A percentile compares a stretch with the other conserved stretches of the same genome.
Conservation (phyloP, 2,888 invertebrate genomes). For the Lepidochitona cinerea region DNA sequence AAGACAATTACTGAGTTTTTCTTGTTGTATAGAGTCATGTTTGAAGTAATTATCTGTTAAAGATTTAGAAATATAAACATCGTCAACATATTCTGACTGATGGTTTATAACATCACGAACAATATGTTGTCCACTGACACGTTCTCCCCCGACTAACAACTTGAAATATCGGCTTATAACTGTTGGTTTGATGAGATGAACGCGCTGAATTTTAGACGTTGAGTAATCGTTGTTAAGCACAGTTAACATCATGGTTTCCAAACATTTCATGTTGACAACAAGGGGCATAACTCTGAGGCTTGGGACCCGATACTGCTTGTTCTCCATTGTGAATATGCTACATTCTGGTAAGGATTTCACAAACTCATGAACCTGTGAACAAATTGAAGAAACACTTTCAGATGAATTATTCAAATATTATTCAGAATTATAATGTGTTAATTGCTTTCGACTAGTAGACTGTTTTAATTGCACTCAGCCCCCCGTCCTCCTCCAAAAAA, state of each 20-base stretch:
- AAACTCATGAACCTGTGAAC: constrained; percentile 22
- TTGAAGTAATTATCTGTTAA: constrained; percentile 14
- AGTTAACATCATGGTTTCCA: constrained; percentile 31
- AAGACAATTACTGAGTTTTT: constrained; percentile 22
- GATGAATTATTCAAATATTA: too few species aligned
- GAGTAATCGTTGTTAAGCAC: constrained; percentile 30
- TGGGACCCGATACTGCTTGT: constrained; percentile 19
- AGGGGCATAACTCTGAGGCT: constrained; percentile 28
- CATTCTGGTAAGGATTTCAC: constrained; percentile 22
- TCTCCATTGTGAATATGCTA: constrained; percentile 31
- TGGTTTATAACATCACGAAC: constrained; percentile 22
- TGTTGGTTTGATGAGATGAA: constrained; percentile 27
- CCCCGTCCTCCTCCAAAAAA: too few species aligned
- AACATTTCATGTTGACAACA: constrained; percentile 21
- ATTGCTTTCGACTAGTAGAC: too few species aligned
- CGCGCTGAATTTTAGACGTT: constrained; percentile 19
- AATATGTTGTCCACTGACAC: constrained; percentile 39
- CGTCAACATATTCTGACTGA: constrained; percentile 6
- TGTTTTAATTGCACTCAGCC: too few species aligned
- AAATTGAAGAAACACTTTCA: background rate
- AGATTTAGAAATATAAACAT: constrained; percentile 6
- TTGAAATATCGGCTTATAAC: constrained; percentile 30
- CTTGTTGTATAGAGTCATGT: constrained; percentile 21
- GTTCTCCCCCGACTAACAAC: constrained; percentile 39
- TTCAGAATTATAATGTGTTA: too few species aligned